Percentiles rank a stretch among this genome's conserved stretches.
phyloP scores from a whole-genome alignment of 2,888 invertebrate genomes.

The Pollenia angustigena region DNA sequence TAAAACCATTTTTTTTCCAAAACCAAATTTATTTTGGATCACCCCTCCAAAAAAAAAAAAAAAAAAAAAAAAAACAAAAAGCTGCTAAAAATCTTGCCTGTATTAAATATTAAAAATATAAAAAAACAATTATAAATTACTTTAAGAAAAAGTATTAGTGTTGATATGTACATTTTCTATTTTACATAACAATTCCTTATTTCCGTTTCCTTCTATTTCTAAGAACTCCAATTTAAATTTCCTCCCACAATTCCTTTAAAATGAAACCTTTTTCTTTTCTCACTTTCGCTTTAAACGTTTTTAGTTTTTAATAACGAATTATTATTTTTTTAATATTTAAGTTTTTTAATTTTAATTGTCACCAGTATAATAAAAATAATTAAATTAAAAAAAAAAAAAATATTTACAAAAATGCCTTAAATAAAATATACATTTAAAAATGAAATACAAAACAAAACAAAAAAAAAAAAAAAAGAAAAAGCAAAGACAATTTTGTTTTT shows the following conservation, averaged over 20 bases:
- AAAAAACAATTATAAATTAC: neutral
- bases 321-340: slow-evolving; percentile 62
- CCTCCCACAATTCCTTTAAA: slow-evolving; percentile 4
- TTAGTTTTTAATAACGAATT: slow-evolving; percentile 50
- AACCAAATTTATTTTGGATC: neutral
- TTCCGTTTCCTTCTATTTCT: neutral
- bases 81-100: slow-evolving; percentile 50
- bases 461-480: slow-evolving; percentile 10
- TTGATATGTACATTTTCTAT: slow-evolving; percentile 38
- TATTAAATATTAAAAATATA: slow-evolving; percentile 40
- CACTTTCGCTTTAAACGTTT: slow-evolving; percentile 9
- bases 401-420: slow-evolving; percentile 43
- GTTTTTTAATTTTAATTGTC: slow-evolving; percentile 65
- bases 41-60: too few relatives aligned
- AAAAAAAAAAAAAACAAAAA: neutral
- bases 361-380: slow-evolving; percentile 43
- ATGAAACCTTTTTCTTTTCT: neutral
- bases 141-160: slow-evolving; percentile 56
- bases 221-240: neutral
- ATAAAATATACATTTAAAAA: slow-evolving; percentile 8
- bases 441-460: too few relatives aligned
- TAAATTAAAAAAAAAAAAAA: slow-evolving; percentile 7
- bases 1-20: neutral
- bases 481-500: slow-evolving; percentile 19
- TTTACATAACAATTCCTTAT: neutral